Evolutionary conservation across 2,113 vertebrate genomes (phyloP).

Genomic region (Sebastes schlegelii): DNA sequence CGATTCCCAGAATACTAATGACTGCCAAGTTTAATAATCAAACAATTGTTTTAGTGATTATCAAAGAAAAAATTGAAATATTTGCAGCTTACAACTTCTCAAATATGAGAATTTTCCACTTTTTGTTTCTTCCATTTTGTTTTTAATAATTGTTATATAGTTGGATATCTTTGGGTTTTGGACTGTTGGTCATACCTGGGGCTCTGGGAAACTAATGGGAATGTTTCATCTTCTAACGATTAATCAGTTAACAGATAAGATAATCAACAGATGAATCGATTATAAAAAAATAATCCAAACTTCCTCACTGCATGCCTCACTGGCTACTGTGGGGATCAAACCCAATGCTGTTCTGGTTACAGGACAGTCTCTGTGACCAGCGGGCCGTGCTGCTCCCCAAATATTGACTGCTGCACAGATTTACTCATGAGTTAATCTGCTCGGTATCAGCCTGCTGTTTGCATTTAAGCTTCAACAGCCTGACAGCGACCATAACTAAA

Average conservation of each 20-base stretch:
- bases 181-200: neutral
- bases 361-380: conserved; percentile 9
- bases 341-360: neutral
- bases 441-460: conserved; percentile 35
- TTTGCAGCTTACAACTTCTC: neutral
- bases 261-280: neutral
- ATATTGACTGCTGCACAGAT: conserved; percentile 56
- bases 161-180: neutral
- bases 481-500: neutral
- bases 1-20: too few species aligned
- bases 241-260: too few species aligned
- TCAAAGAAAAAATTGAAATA: neutral
- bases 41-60: neutral
- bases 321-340: neutral
- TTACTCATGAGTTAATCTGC: conserved; percentile 53
- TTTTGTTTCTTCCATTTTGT: neutral
- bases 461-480: conserved; percentile 32
- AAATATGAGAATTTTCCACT: neutral
- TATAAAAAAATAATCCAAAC: neutral
- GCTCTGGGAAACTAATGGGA: neutral
- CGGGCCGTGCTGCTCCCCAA: conserved; percentile 43
- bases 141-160: neutral
- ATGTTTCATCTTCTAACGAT: neutral
- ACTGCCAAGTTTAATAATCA: neutral
- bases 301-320: neutral